A percentile compares a stretch with the other conserved stretches of the same genome.
Evolutionary conservation across 2,888 invertebrate species (phyloP).

Genomic region (Drosophila meridionalis): DNA sequence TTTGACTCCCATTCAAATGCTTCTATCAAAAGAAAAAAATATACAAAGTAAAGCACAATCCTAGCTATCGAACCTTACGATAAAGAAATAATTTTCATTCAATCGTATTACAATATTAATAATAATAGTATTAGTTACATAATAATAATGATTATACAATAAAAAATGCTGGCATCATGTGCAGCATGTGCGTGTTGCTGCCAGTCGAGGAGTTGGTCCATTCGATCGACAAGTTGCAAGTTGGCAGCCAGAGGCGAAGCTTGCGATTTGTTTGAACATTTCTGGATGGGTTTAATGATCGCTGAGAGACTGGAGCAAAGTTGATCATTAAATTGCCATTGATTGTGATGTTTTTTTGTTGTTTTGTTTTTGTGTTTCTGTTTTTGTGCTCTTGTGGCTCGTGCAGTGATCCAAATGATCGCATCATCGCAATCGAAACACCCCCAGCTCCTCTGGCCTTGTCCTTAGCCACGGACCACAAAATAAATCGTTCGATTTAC

Average conservation of each 20-base stretch:
- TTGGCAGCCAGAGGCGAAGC: conserved; percentile 43
- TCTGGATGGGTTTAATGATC: conserved; percentile 61
- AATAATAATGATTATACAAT: conserved; percentile 35
- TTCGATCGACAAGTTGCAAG: conserved; percentile 23
- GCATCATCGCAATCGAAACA: conserved; percentile 32
- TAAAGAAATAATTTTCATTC: neutral
- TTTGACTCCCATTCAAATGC: too few species aligned
- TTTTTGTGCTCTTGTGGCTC: conserved; percentile 54
- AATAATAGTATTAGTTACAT: conserved; percentile 1
- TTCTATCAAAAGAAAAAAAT: too few species aligned
- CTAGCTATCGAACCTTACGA: neutral
- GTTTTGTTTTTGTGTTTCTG: neutral
- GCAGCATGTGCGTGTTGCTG: conserved; percentile 64
- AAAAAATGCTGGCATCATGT: conserved; percentile 2
- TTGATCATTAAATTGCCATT: conserved; percentile 78
- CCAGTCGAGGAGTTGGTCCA: neutral
- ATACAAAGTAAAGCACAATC: neutral
- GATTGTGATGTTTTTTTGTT: conserved; percentile 55
- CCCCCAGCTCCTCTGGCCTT: neutral
- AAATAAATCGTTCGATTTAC: conserved; percentile 59
- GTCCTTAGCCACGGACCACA: conserved; percentile 25
- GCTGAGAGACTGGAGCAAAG: conserved; percentile 60
- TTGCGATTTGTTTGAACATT: conserved; percentile 17
- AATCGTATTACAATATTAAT: neutral
- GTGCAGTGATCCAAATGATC: conserved; percentile 64